Base-by-base conservation (phyloP, 2,113 vertebrate species). In the Trichechus manatus region DNA sequence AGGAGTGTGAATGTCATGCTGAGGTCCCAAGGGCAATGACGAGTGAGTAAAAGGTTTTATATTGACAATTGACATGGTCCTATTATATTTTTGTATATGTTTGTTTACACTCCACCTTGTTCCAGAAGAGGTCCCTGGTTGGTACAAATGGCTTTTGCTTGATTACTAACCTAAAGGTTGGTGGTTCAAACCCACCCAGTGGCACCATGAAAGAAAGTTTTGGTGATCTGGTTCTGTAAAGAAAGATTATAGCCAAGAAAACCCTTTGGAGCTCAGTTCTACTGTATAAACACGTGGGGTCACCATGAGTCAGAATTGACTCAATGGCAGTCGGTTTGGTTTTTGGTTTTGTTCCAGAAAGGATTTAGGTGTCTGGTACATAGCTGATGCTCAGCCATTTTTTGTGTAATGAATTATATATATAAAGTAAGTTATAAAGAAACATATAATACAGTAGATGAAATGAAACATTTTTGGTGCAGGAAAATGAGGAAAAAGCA, bases 1-100 rank as follows among this genome's bases (percentile, higher is more conserved):
- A 4, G 22, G 23, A 9, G 0, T 36, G 8, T 23, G 6, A 3
- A 0, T 0, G 61, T 4, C 31, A 0, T 50, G 59, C 36, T 0
- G 0, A 10, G 0, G 27, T 4, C 27, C 78, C 2, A 4, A 20
- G 22, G 59, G 14, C 50, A 1, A 0, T 0, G 81, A 64, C 31
- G 42, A 6, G 1, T 5, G 3, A 10, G 47, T 2, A 22, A 7
- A 39, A n/a, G 72, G 25, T 33, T 66, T 79, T 23, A 5, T 53
- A 61, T 1, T 23, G 70, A 22, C 5, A 1, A 66, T 42, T 27
- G 81, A 3, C 33, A 0, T 0, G 4, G 66, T 29, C 31, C 50
- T 0, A 0, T 27, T 36, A 14, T 20, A 8, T 75, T 44, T 66
- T 47, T 4, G 23, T 8, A 2, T 29, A 20, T 27, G n/a, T 61